Evolutionary conservation across 2,888 invertebrate genomes (phyloP).

Genomic region (Hypena proboscidalis): DNA sequence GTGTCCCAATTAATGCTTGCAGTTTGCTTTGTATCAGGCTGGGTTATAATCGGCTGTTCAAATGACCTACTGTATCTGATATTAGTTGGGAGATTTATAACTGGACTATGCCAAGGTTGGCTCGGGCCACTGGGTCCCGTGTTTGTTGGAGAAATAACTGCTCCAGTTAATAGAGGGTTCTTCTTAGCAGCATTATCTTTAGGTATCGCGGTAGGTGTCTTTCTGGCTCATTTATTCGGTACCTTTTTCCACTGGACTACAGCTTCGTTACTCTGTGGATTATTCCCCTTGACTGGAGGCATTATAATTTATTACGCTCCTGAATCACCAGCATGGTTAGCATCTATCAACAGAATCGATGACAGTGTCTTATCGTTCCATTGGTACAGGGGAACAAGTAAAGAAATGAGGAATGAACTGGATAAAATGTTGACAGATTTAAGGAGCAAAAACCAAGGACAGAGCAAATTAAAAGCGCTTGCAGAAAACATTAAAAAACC

Average conservation of each 20-base stretch:
- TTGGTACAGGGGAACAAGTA: conserved; percentile 85
- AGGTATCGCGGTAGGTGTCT: conserved; percentile 87
- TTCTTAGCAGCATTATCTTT: conserved; percentile 87
- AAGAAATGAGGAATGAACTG: conserved; percentile 78
- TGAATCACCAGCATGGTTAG: conserved; percentile 89
- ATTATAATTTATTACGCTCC: conserved; percentile 85
- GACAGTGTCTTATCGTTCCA: conserved; percentile 86
- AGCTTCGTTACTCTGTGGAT: conserved; percentile 83
- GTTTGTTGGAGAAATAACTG: conserved; percentile 86
- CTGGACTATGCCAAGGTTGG: conserved; percentile 85
- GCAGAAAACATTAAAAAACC: conserved; percentile 74
- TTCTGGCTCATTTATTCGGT: conserved; percentile 87
- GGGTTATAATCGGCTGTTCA: conserved; percentile 85
- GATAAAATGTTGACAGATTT: conserved; percentile 76
- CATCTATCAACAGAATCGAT: conserved; percentile 83
- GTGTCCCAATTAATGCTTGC: conserved; percentile 80
- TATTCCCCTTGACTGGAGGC: conserved; percentile 82
- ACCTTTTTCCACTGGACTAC: conserved; percentile 86
- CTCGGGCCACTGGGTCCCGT: conserved; percentile 84
- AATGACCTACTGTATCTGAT: conserved; percentile 70
- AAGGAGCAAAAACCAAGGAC: conserved; percentile 58
- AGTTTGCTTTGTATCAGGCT: conserved; percentile 83
- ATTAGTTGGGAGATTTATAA: conserved; percentile 83
- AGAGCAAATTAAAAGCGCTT: conserved; percentile 66
- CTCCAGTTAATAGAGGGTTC: conserved; percentile 86